Evolutionary conservation across 2,888 invertebrate genomes (phyloP).

Genomic region (Caenorhabditis afra): DNA sequence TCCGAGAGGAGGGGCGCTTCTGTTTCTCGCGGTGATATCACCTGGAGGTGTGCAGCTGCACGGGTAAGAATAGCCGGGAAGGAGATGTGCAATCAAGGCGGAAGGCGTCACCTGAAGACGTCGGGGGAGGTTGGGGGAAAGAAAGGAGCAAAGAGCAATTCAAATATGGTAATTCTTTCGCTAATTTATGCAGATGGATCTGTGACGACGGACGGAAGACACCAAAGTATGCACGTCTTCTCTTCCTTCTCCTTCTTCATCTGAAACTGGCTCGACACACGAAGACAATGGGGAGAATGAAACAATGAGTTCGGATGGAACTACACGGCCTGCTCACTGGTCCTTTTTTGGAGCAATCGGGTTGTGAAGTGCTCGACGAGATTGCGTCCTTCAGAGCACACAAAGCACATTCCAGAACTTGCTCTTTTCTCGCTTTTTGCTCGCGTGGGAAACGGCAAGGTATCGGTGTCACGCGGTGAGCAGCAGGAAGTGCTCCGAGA

Average conservation of each 20-base stretch:
- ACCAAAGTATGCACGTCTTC: conserved; percentile 16
- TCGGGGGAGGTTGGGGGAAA: neutral
- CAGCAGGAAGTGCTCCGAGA: conserved; percentile 7
- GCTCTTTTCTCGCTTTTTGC: no score
- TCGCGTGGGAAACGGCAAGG: conserved; percentile 25
- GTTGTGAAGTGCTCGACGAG: conserved; percentile 32
- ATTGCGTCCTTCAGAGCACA: conserved; percentile 15
- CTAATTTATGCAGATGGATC: conserved; percentile 38
- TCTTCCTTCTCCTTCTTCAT: conserved; percentile 4
- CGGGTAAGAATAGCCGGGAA: conserved; percentile 4
- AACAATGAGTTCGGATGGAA: conserved; percentile 24
- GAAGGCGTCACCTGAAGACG: conserved; percentile 14
- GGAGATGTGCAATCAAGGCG: no score
- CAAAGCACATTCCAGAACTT: conserved; percentile 18
- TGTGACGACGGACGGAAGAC: conserved; percentile 20
- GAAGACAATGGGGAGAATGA: conserved; percentile 1
- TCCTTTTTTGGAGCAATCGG: conserved; percentile 28
- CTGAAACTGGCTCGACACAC: neutral
- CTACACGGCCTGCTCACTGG: conserved; percentile 5
- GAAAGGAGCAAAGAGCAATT: conserved; percentile 48
- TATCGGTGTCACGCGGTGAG: neutral
- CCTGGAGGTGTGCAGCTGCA: conserved; percentile 19
- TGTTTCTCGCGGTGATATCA: conserved; percentile 12
- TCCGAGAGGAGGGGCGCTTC: conserved; percentile 2
- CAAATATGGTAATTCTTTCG: conserved; percentile 37